phyloP scores from a whole-genome alignment of 2,888 invertebrate genomes.

The Tetragonula carbonaria region DNA sequence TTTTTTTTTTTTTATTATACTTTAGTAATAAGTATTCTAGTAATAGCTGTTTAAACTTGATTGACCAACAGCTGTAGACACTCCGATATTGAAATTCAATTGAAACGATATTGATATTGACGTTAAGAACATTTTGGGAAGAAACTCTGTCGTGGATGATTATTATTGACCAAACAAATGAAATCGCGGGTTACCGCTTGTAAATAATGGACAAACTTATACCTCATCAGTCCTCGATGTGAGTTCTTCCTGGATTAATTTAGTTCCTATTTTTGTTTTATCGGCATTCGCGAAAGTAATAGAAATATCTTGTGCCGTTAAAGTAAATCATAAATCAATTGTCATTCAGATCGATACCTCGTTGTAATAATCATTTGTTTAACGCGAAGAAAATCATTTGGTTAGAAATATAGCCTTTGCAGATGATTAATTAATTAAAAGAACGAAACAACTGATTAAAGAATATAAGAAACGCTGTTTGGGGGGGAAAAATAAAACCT shows the following conservation, averaged over 20 bases:
- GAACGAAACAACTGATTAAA: too few species aligned
- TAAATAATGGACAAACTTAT: conserved; percentile 38
- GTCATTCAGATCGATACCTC: background rate
- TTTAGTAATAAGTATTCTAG: background rate
- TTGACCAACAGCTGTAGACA: background rate
- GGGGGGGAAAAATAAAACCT: background rate
- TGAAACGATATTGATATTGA: background rate
- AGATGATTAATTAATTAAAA: background rate
- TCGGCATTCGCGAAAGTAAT: background rate
- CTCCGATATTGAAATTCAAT: background rate
- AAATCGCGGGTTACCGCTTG: conserved; percentile 32
- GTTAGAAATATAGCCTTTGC: background rate
- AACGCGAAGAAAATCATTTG: background rate
- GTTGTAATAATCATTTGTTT: background rate
- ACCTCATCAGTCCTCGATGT: background rate
- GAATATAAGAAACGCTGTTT: too few species aligned
- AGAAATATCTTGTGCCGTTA: background rate
- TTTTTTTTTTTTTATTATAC: too few species aligned
- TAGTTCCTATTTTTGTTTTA: background rate
- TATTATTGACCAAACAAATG: conserved; percentile 78
- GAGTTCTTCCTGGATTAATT: conserved; percentile 15
- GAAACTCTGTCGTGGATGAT: background rate
- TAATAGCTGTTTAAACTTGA: background rate
- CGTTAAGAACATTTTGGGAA: background rate
- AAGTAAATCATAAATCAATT: background rate